Base-by-base conservation (phyloP, 2,797 vertebrate genomes). In the Alexandromys oeconomus region DNA sequence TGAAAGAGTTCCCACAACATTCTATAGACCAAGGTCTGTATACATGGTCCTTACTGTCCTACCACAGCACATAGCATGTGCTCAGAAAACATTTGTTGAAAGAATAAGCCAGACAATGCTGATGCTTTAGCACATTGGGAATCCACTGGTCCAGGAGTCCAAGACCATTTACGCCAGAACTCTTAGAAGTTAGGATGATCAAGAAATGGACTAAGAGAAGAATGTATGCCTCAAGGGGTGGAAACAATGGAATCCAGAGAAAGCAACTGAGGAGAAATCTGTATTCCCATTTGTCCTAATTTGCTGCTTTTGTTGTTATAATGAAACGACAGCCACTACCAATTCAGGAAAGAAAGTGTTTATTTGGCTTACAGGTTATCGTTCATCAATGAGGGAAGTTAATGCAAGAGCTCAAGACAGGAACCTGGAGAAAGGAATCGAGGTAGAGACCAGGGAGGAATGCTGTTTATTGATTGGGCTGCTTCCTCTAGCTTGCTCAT, bases 191-290 rank as follows among this genome's bases (percentile, higher is more conserved):
- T 87, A 85, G 57, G 57, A 93, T 59, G 27, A 92, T 91, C 86
- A 93, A 69, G 78, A 95, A 94, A 91, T 88, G 31, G 31, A 80
- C 27, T 37, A 90, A 89, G 74, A 57, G 6, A 69, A 87, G 25
- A 82, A 31, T 78, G 48, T 69, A 43, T 65, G 14, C 12, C 15
- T 15, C 5, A 4, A 40, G 40, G 23, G 17, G 11, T 76, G 25
- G 12, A 87, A 87, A 89, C 11, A 90, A 65, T 40, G 27, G 85
- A 31, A 31, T 79, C 15, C 84, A 57, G 67, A 37, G 63, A 87
- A 80, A 80, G 27, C 40, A 74, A 59, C 31, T 54, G 59, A 84
- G 76, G 46, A 82, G 57, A 96, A 93, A 48, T 63, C 21, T 3
- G 19, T 37, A 12, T 87, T 93, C 13, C 46, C 27, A 78, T 12